Conservation (phyloP, 2,888 invertebrate genomes). For the Eristalis arbustorum region DNA sequence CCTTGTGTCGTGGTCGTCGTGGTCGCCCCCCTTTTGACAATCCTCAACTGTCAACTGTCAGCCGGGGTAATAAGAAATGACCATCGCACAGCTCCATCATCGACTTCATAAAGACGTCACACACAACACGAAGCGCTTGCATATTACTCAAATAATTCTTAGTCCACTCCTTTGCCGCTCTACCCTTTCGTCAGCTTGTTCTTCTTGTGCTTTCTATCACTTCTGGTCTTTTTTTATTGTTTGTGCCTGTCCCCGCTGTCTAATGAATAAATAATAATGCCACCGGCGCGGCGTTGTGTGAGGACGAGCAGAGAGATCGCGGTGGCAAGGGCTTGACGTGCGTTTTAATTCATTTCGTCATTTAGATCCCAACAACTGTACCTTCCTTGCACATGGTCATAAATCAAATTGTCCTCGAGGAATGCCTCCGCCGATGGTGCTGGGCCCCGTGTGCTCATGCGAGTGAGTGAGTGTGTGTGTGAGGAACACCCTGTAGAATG, state of each 20-base stretch:
- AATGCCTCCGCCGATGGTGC: conserved; percentile 23
- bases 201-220: conserved; percentile 57
- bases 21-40: conserved; percentile 53
- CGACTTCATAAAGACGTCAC: conserved; percentile 64
- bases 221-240: background rate
- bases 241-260: conserved; percentile 35
- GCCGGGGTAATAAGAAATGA: conserved; percentile 14
- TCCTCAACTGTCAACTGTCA: conserved; percentile 1
- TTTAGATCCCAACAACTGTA: conserved; percentile 54
- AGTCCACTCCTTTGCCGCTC: background rate
- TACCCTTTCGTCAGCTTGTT: background rate
- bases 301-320: conserved; percentile 1
- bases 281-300: conserved; percentile 21
- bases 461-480: background rate
- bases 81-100: conserved; percentile 19
- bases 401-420: conserved; percentile 69
- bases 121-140: conserved; percentile 15
- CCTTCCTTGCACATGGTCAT: conserved; percentile 62
- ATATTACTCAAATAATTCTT: conserved; percentile 41
- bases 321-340: conserved; percentile 52
- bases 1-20: background rate
- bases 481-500: conserved; percentile 44
- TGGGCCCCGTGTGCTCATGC: background rate
- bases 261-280: conserved; percentile 71
- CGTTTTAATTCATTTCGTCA: conserved; percentile 70